A percentile compares a stretch with the other conserved stretches of the same genome.
phyloP scores from a whole-genome alignment of 2,113 vertebrate genomes.

The Dolichallabes microphthalmus region DNA sequence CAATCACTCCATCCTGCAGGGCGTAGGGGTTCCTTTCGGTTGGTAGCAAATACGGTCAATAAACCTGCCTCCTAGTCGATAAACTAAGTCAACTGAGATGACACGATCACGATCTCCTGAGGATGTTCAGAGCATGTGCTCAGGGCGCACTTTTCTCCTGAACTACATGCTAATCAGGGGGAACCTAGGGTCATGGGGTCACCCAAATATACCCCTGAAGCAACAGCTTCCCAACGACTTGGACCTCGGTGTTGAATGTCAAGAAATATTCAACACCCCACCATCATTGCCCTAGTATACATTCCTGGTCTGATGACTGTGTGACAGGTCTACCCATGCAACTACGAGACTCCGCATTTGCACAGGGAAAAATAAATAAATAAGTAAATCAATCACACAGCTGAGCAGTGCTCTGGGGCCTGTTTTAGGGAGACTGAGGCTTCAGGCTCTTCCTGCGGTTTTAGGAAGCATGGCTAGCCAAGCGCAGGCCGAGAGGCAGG shows the following conservation, averaged over 20 bases:
- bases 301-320: constrained; percentile 5
- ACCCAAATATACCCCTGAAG: background rate
- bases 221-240: background rate
- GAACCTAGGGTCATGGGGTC: background rate
- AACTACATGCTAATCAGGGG: constrained; percentile 13
- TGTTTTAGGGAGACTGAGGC: constrained; percentile 14
- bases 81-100: background rate
- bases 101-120: background rate
- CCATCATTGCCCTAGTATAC: background rate
- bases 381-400: background rate
- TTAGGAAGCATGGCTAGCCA: constrained; percentile 36
- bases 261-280: background rate
- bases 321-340: background rate
- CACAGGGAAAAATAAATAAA: background rate
- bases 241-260: constrained; percentile 8
- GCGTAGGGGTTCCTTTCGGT: background rate
- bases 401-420: background rate
- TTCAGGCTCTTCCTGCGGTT: constrained; percentile 42
- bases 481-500: constrained; percentile 26
- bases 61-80: background rate
- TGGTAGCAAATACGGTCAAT: background rate
- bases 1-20: constrained; percentile 49
- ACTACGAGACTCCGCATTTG: background rate
- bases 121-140: constrained; percentile 57
- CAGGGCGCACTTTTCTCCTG: constrained; percentile 55